phyloP scores from a whole-genome alignment of 2,888 invertebrate genomes.

The Villa cingulata region DNA sequence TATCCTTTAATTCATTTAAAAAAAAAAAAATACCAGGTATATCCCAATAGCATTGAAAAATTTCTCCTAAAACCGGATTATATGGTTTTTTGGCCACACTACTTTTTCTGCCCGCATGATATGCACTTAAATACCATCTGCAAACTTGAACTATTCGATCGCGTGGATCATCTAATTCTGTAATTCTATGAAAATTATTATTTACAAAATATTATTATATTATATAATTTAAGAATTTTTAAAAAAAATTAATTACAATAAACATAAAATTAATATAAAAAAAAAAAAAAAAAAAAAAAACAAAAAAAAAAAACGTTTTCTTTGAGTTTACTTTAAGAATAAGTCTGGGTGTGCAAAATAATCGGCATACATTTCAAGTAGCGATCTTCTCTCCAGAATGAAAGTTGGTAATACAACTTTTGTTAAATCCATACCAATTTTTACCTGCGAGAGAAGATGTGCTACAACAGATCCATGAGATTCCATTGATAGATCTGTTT shows the following conservation, averaged over 20 bases:
- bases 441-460: constrained; percentile 92
- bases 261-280: not conserved
- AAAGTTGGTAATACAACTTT: constrained; percentile 95
- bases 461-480: constrained; percentile 94
- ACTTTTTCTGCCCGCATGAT: constrained; percentile 95
- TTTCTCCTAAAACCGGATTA: constrained; percentile 95
- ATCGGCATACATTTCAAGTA: constrained; percentile 99
- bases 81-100: constrained; percentile 98
- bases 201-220: not conserved
- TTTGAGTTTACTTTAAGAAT: constrained; percentile 59
- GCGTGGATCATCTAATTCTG: constrained; percentile 68
- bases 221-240: not conserved
- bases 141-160: constrained; percentile 91
- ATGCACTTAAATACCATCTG: constrained; percentile 95
- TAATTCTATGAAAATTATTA: constrained; percentile 59
- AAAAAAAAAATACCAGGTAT: no score
- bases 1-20: no score
- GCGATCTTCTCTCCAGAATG: constrained; percentile 89
- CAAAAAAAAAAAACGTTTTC: not conserved
- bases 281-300: not conserved
- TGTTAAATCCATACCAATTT: constrained; percentile 99
- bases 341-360: constrained; percentile 99
- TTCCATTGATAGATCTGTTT: constrained; percentile 84
- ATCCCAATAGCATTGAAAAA: constrained; percentile 83
- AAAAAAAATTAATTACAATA: not conserved